These are phyloP conservation scores for Rhopalosiphum padi DNA, from an alignment of 1,140 invertebrate genomes.

Conservation along the genomic window DNA sequence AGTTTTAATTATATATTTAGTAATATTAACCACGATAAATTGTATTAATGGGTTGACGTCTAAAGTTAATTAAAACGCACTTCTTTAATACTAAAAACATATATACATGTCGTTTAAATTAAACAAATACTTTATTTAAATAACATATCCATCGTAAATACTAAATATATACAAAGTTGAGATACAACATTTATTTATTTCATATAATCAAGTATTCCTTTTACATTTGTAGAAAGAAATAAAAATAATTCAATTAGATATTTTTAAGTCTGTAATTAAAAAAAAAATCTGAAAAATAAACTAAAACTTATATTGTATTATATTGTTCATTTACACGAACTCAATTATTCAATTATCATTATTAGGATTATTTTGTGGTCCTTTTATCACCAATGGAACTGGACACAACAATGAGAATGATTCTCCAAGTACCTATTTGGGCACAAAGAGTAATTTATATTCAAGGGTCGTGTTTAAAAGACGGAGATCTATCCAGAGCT, in stretches of 20 bases:
- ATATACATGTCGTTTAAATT: not conserved
- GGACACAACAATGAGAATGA: conserved; percentile 96
- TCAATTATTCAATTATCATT: conserved; percentile 53
- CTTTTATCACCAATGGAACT: conserved; percentile 96
- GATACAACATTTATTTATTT: not conserved
- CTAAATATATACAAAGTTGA: not conserved
- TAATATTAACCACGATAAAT: not conserved
- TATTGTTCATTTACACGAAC: not conserved
- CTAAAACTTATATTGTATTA: not conserved
- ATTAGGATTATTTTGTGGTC: conserved; percentile 93
- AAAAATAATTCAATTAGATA: not conserved
- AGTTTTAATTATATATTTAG: not conserved
- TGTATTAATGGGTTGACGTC: not conserved
- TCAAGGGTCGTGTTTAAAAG: conserved; percentile 92
- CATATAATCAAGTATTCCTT: not conserved
- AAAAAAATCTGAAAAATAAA: not conserved
- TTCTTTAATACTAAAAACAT: not conserved
- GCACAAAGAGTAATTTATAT: conserved; percentile 97
- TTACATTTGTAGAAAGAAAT: not conserved
- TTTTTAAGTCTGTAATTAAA: not conserved
- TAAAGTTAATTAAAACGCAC: not conserved
- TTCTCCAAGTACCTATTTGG: conserved; percentile 97
- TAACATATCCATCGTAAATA: not conserved
- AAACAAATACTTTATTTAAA: not conserved
- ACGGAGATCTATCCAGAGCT: conserved; percentile 90